phyloP scores from a whole-genome alignment of 2,113 vertebrate species.

The Tetrax tetrax region DNA sequence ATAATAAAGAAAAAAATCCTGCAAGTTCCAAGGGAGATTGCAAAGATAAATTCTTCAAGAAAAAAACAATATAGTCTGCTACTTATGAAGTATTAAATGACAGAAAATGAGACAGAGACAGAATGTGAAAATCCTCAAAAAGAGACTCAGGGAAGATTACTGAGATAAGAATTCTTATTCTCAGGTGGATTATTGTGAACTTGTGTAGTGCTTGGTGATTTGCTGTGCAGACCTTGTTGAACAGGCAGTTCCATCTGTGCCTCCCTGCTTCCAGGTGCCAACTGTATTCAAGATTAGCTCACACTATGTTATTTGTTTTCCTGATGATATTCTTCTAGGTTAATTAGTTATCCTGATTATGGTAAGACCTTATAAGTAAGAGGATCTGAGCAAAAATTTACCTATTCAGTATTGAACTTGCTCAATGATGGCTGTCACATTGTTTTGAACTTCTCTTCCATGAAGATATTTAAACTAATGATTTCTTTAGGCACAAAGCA shows the following conservation, averaged over 20 bases:
- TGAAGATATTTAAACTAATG: neutral
- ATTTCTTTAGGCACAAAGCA: neutral
- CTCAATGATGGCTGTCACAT: neutral
- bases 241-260: neutral
- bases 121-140: neutral
- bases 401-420: neutral
- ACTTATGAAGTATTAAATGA: neutral
- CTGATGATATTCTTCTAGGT: neutral
- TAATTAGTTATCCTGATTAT: neutral
- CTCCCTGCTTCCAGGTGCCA: neutral
- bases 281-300: neutral
- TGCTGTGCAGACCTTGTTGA: neutral
- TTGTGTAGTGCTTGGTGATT: neutral
- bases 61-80: neutral
- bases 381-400: neutral
- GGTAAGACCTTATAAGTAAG: neutral
- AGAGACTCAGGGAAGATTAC: neutral
- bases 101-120: neutral
- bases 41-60: neutral
- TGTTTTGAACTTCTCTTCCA: conserved; percentile 16
- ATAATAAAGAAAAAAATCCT: neutral
- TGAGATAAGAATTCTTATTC: neutral
- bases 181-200: neutral
- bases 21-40: neutral
- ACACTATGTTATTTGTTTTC: neutral